Percentiles rank a stretch among this genome's conserved stretches.
These are phyloP conservation scores for Panthera tigris DNA, from an alignment of 2,113 vertebrate species.

Conservation along the genomic window DNA sequence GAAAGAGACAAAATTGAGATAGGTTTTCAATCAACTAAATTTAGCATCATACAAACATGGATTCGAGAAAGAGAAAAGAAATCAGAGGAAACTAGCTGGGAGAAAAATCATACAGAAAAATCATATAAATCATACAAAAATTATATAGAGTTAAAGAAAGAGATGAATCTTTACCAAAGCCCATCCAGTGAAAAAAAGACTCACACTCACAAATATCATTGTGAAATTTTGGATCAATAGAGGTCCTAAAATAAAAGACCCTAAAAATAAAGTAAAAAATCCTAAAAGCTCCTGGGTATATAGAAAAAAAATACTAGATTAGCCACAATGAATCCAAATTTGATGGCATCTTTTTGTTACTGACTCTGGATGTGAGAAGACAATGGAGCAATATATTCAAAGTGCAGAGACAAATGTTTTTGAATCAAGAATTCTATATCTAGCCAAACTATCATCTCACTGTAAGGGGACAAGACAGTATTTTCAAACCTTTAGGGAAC, in stretches of 20 bases:
- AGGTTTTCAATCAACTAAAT: not conserved
- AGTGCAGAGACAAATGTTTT: not conserved
- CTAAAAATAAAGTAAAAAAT: not conserved
- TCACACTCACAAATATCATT: not conserved
- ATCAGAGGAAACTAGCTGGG: not conserved
- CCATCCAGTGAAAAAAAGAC: not conserved
- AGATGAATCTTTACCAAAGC: not conserved
- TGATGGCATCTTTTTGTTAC: not conserved
- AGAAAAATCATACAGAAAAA: not conserved
- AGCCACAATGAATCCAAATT: not conserved
- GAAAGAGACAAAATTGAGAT: not conserved
- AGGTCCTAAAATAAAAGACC: not conserved
- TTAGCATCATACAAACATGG: not conserved
- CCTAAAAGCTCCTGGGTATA: not conserved
- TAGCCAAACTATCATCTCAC: not conserved
- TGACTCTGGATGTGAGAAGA: not conserved
- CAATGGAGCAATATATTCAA: not conserved
- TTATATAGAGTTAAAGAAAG: not conserved
- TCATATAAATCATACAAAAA: not conserved
- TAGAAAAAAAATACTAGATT: not conserved
- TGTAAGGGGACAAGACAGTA: not conserved
- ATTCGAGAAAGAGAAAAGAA: not conserved
- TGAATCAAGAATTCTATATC: constrained; percentile 9
- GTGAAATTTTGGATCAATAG: not conserved
- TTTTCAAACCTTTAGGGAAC: not conserved